Base-by-base conservation (phyloP, 2,888 invertebrate genomes). In the Parnassius smintheus region DNA sequence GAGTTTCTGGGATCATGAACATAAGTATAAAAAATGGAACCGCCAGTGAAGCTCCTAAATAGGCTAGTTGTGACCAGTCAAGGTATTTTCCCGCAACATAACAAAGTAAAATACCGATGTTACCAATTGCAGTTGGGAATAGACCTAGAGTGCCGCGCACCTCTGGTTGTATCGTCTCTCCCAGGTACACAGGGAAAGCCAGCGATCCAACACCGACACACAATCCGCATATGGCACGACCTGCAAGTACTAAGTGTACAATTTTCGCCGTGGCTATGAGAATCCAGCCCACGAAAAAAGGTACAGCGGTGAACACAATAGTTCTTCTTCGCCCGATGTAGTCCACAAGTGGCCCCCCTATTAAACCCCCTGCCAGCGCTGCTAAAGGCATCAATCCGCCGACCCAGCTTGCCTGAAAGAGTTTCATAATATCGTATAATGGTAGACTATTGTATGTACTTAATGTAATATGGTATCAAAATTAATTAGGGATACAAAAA, bases 91-190 rank as follows among this genome's bases (percentile, higher is more conserved):
- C 98, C 48, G 96, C 94, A 2, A 94, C 82, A 83, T 96, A 98
- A 75, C 96, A 96, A 44, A 97, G 69, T 57, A 98, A 83, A 68
- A 98, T 96, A 58, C 96, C 96, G 63, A 95, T 94, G 76, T 97
- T 97, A 78, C 98, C 97, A 59, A 98, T 95, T 2, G 96, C 96
- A 0, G 97, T 97, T 0, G 97, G 97, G 67, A 98, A 88, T 35
- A 98, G 86, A 13, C 98, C 98, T 55, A 99, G 91, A 10, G 96
- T 96, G 2, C 98, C 99, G 56, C 98, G 93, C 0, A 98, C 96
- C 90, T 98, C 97, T 2, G 98, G 96, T 79, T 98, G 97, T 49
- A 98, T 94, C 0, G 98, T 96, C 91, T 99, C 98, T 9, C 98
- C 98, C 49, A 99, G 93, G 81, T 98, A 99, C 1, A 98, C 97